phyloP scores from a whole-genome alignment of 2,797 vertebrate species.

The Pseudochirops corinnae region DNA sequence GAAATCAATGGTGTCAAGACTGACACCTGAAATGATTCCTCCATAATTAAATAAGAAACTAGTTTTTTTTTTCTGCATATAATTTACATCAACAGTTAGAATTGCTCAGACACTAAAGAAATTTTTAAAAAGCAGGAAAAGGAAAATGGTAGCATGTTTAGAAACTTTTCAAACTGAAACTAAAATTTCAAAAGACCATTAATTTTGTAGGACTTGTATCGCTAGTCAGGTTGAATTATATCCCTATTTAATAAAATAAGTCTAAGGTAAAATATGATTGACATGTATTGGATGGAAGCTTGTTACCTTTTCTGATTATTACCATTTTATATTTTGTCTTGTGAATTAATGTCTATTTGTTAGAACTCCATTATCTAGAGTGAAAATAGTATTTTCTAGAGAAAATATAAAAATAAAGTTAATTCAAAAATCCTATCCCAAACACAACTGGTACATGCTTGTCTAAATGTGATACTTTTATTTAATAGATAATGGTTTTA shows the following conservation, averaged over 20 bases:
- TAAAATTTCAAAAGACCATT: neutral
- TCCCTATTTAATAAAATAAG: constrained; percentile 10
- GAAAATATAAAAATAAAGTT: constrained; percentile 8
- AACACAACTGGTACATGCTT: neutral
- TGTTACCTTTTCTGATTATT: neutral
- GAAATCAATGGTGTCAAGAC: constrained; percentile 18
- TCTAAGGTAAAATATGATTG: neutral
- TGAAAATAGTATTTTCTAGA: neutral
- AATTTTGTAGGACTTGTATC: neutral
- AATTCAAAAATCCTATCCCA: neutral
- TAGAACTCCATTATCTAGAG: neutral
- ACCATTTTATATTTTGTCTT: neutral
- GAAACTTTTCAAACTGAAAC: constrained; percentile 22
- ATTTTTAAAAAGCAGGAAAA: neutral
- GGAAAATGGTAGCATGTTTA: neutral
- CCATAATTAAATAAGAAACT: neutral
- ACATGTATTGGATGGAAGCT: neutral
- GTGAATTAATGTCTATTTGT: neutral
- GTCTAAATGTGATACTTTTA: neutral
- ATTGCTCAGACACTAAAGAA: neutral
- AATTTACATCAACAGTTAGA: constrained; percentile 31
- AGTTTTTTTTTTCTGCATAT: neutral
- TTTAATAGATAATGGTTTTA: neutral
- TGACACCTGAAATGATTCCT: constrained; percentile 17
- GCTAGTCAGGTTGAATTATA: neutral